These are phyloP conservation scores for Hoplodrina ambigua DNA, from an alignment of 2,888 invertebrate species.

Conservation along the genomic window DNA sequence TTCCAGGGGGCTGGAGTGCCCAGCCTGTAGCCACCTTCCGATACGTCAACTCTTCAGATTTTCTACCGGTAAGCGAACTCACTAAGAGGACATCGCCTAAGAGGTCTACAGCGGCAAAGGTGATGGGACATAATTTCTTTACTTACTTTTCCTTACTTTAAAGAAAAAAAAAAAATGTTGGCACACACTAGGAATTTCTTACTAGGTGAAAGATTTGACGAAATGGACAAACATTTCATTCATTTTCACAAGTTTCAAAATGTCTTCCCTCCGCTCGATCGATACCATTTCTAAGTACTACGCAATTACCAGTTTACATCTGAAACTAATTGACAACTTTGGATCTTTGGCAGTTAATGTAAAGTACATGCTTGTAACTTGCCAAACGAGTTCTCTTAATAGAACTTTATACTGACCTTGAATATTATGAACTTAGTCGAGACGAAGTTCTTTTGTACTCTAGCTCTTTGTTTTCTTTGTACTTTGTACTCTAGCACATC, in stretches of 20 bases:
- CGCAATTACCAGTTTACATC: neutral
- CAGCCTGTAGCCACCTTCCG: conserved; percentile 95
- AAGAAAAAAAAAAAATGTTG: too few species aligned
- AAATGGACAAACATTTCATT: neutral
- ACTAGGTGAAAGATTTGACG: too few species aligned
- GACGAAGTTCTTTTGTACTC: neutral
- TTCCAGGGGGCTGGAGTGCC: conserved; percentile 92
- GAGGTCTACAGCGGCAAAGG: too few species aligned
- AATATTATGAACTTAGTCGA: neutral
- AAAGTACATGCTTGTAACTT: neutral
- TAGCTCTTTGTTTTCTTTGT: too few species aligned
- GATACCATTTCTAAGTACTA: neutral
- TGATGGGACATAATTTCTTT: too few species aligned
- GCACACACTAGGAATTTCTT: too few species aligned
- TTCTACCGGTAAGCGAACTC: conserved; percentile 88
- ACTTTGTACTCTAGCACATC: neutral
- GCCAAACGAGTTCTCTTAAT: neutral
- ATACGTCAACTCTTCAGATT: conserved; percentile 89
- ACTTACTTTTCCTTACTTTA: too few species aligned
- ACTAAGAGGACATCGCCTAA: neutral
- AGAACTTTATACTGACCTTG: conserved; percentile 3
- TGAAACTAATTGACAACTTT: conserved; percentile 12
- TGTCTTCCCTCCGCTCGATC: neutral
- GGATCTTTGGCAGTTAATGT: neutral
- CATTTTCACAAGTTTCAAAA: neutral